Percentiles rank a stretch among this genome's conserved stretches.
Evolutionary conservation across 2,113 vertebrate genomes (phyloP).

Genomic region (Megaceryle maxima): DNA sequence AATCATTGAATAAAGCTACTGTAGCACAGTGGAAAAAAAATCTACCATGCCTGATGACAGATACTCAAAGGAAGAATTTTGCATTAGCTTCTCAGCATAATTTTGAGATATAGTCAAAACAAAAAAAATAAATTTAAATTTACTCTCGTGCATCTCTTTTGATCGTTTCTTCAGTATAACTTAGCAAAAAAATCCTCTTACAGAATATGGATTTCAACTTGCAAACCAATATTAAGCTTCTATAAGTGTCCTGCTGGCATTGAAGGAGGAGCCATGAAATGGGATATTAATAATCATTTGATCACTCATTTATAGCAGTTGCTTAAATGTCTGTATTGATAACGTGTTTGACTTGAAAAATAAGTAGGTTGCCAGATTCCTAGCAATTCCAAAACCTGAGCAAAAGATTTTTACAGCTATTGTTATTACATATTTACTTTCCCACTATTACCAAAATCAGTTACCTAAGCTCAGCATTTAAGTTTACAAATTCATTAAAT

Average conservation of each 20-base stretch:
- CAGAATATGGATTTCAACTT: not conserved
- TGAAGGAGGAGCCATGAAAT: conserved; percentile 63
- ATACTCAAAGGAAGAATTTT: conserved; percentile 9
- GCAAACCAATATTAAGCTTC: not conserved
- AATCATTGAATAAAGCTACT: not conserved
- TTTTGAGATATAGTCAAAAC: not conserved
- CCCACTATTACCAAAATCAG: conserved; percentile 10
- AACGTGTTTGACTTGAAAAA: conserved; percentile 67
- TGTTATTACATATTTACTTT: conserved; percentile 36
- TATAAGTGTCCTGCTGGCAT: conserved; percentile 39
- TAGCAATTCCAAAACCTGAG: conserved; percentile 64
- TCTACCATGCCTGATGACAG: not conserved
- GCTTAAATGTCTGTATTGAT: conserved; percentile 74
- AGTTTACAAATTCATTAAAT: conserved; percentile 53
- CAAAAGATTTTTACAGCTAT: conserved; percentile 52
- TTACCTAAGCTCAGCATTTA: conserved; percentile 30
- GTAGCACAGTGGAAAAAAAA: conserved; percentile 13
- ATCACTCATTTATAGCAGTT: conserved; percentile 90
- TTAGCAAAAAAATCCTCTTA: not conserved
- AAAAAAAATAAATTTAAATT: conserved; percentile 25
- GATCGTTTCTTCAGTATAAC: conserved; percentile 26
- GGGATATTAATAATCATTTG: conserved; percentile 80
- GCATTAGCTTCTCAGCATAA: not conserved
- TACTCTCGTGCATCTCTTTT: not conserved
- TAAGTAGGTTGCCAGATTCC: conserved; percentile 70